Conservation (phyloP, 35 echinoderm and acorn worm genomes). For the Eucidaris tribuloides region DNA sequence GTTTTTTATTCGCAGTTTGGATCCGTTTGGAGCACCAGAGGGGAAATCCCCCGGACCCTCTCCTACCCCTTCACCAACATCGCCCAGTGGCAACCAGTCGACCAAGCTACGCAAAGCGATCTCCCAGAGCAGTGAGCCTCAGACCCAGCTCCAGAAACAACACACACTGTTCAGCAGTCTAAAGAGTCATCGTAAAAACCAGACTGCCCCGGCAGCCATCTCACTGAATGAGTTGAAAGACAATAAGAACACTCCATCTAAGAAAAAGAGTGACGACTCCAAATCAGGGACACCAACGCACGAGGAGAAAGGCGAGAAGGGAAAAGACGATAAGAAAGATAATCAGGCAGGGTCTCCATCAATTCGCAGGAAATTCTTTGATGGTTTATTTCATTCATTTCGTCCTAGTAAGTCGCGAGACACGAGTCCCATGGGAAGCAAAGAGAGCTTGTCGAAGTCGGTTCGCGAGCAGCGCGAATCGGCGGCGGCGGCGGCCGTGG, state of each 20-base stretch:
- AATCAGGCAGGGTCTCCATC: constrained; percentile 81
- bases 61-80: constrained; percentile 20
- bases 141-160: constrained; percentile 57
- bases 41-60: constrained; percentile 39
- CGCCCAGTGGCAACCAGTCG: constrained; percentile 9
- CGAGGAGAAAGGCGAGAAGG: constrained; percentile 64
- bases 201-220: constrained; percentile 92
- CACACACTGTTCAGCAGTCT: constrained; percentile 82
- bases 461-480: constrained; percentile 36
- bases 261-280: constrained; percentile 30
- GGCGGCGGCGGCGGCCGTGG: constrained; percentile 20
- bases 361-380: constrained; percentile 95
- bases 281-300: constrained; percentile 29
- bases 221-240: constrained; percentile 89
- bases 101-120: constrained; percentile 80
- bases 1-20: neutral
- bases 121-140: constrained; percentile 53
- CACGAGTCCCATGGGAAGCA: constrained; percentile 83
- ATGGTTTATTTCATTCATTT: constrained; percentile 95
- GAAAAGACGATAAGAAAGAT: constrained; percentile 72
- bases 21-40: constrained; percentile 16
- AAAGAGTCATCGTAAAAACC: constrained; percentile 86
- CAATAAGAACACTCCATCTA: constrained; percentile 66
- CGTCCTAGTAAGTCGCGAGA: constrained; percentile 89
- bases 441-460: constrained; percentile 78